These are phyloP conservation scores for Phalacrocorax aristotelis DNA, from an alignment of 2,113 vertebrate species.

Conservation along the genomic window DNA sequence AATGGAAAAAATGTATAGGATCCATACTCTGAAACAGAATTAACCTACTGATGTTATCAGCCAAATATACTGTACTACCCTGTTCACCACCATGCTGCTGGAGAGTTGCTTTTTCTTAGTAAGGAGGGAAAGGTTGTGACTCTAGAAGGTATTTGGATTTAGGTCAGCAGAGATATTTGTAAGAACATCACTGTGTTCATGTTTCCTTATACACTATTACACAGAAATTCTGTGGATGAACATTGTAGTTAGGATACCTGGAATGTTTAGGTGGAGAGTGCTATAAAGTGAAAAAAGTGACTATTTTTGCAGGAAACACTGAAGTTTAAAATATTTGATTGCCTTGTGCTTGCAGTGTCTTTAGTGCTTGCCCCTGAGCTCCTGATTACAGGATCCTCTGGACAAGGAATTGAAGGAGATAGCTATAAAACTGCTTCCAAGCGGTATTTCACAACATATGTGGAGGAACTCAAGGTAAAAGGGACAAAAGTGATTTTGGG, in stretches of 20 bases:
- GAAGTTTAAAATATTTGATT: neutral
- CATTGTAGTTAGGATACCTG: rapidly evolving
- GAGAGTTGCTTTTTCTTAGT: neutral
- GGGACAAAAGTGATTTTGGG: neutral
- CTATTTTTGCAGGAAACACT: neutral
- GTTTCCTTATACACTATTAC: neutral
- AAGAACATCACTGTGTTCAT: neutral
- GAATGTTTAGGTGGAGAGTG: neutral
- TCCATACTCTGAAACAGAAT: neutral
- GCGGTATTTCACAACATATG: neutral
- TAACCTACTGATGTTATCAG: neutral
- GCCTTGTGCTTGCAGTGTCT: neutral
- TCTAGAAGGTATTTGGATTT: neutral
- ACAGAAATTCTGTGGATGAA: neutral
- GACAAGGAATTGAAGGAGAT: neutral
- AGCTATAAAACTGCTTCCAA: neutral
- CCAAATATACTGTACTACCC: neutral
- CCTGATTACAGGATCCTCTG: neutral
- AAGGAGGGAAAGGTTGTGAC: neutral
- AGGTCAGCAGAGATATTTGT: neutral
- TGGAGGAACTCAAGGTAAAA: neutral
- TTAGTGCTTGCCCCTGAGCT: neutral
- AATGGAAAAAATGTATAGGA: neutral
- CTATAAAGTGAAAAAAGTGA: neutral
- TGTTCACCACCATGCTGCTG: neutral